Evolutionary conservation across 2,888 invertebrate species (phyloP), one percentile per base, ranked within the genome.

Genomic region (Tachina grossa): DNA sequence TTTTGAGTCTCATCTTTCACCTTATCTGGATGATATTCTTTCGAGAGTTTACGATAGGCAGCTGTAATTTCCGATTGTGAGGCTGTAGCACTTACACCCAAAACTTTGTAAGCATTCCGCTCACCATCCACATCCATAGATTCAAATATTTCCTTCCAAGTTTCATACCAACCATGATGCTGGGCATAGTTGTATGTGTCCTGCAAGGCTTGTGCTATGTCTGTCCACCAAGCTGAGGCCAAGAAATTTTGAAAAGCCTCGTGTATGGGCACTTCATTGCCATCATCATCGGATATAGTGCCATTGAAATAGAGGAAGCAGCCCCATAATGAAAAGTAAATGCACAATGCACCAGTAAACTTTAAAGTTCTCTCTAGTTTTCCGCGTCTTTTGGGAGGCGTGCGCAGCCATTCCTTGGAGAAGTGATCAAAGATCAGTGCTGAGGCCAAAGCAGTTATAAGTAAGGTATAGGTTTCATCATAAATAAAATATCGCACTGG

Each of bases 11-110:
- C 94, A 86, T 97, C 96, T 90, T 97, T 97, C 8, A 96, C 96
- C 92, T 97, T 97, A 90, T 99, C 98, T 0, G 98, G 98, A 92
- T 99, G 98, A 93, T 96, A 95, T 90, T 97, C 96, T 47, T 96
- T 95, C 0, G 97, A 97, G 1, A 98, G 93, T 43, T 95, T 94
- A 45, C 97, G 94, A 95, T 98, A 98, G 14, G 94, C 95, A 0
- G 96, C 92, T 0, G 97, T 97, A 31, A 98, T 97, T 92, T 98
- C 97, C 53, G 96, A 95, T 90, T 98, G 97, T 16, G 96, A 95
- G 0, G 98, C 96, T 2, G 96, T 95, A n/a, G 95, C 95, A 39
- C 95, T 94, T 0, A 99, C 92, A 0, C 95, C 96, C 3, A 99
- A 93, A 0, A 97, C 96, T 94, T 95, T 96, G 89, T 96, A 96